A percentile compares a stretch with the other conserved stretches of the same genome.
Conservation (phyloP, 2,797 vertebrate species). For the Somateria mollissima region DNA sequence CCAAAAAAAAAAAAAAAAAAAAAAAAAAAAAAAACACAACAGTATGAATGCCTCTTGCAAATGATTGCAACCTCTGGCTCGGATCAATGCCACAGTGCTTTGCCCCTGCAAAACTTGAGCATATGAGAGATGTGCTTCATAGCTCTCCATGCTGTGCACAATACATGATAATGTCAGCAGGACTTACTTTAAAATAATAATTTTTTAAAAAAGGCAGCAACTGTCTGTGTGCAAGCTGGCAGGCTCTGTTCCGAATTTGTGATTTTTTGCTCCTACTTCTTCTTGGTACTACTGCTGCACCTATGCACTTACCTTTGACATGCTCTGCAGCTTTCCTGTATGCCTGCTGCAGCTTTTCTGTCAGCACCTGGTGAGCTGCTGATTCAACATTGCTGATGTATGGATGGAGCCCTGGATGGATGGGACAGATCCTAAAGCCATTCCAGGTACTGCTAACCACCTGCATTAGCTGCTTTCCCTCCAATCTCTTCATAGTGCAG, state of each 20-base stretch:
- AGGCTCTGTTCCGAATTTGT: not conserved
- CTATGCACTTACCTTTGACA: not conserved
- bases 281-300: not conserved
- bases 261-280: not conserved
- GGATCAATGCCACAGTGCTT: not conserved
- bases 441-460: not conserved
- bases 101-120: not conserved
- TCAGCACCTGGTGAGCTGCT: fast-evolving
- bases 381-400: not conserved
- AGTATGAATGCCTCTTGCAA: not conserved
- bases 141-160: not conserved
- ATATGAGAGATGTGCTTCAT: not conserved
- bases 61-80: not conserved
- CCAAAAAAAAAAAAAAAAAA: no score
- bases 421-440: not conserved
- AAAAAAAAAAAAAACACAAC: no score
- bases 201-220: not conserved
- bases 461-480: not conserved
- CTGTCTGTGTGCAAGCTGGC: not conserved
- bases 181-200: not conserved
- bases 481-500: not conserved
- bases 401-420: not conserved
- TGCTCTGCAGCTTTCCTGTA: not conserved
- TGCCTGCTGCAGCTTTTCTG: not conserved
- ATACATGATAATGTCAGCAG: not conserved